Evolutionary conservation across 2,113 vertebrate species (phyloP), one percentile per base, ranked within the genome.

Genomic region (Odobenus rosmarus): DNA sequence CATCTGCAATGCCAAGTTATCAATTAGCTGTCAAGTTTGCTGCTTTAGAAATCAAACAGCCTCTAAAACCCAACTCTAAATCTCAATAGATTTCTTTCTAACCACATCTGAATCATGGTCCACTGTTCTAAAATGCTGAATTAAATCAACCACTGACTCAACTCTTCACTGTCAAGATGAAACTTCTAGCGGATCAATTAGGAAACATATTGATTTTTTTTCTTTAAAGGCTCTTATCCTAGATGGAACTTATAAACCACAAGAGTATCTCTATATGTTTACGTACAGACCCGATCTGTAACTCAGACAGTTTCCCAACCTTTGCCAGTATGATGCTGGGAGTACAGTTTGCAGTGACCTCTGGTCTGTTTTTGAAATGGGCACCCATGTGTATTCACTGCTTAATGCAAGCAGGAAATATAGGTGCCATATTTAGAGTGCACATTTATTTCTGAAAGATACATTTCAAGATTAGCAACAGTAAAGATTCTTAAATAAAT

Each of bases 21-120:
- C 97, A 97, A 96, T 97, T 97, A 98, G 39, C 97, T 98, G 92
- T 97, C 94, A 95, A 83, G 72, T 87, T 95, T 90, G 76, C 92
- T 98, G 85, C 77, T 95, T 97, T 97, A 84, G 95, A 96, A 96
- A 94, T 96, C 81, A 90, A 91, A 88, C 86, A 79, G 85, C 33
- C 88, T 96, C 72, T 95, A 86, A 93, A 98, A 95, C 88, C 77
- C 71, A 93, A 31, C 71, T 93, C 15, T 61, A 71, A 88, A 69
- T 98, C 95, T 95, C 90, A 18, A 8, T 51, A 95, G 94, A 94
- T 84, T 95, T 96, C 88, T 77, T 94, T 96, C 90, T 94, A 83
- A 96, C 94, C 88, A 61, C 93, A 84, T 97, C 55, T 95, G 95
- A 97, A 97, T 91, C 87, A 74, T 69, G 42, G 85, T 39, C 46